A percentile compares a stretch with the other conserved stretches of the same genome.
These are phyloP conservation scores for Acrocephalus kingi DNA, from an alignment of 2,113 vertebrate genomes.

Conservation along the genomic window DNA sequence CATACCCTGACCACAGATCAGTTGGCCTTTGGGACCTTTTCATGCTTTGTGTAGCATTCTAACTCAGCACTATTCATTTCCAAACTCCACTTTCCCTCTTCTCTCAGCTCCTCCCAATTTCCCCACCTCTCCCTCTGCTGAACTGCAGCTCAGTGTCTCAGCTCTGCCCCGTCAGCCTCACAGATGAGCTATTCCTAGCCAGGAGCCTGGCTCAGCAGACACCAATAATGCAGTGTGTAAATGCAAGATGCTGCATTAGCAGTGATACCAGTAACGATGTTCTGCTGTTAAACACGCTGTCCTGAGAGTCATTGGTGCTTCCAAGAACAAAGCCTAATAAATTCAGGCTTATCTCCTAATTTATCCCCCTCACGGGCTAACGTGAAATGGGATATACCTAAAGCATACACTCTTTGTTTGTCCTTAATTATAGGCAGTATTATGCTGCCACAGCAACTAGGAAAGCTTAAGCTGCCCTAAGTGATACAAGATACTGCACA, in stretches of 20 bases:
- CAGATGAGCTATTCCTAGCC: background rate
- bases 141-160: background rate
- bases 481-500: conserved; percentile 1
- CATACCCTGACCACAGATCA: background rate
- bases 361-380: background rate
- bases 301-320: conserved; percentile 6
- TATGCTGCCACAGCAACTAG: conserved; percentile 58
- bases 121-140: background rate
- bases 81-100: background rate
- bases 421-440: conserved; percentile 47
- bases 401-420: conserved; percentile 23
- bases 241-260: background rate
- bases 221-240: background rate
- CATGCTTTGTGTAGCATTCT: background rate
- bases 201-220: background rate
- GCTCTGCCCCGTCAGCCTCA: background rate
- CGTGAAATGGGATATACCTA: background rate
- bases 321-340: conserved; percentile 46
- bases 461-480: background rate
- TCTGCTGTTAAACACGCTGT: background rate
- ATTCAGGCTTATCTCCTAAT: conserved; percentile 38
- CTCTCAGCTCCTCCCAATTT: background rate
- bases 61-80: background rate
- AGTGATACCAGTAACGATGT: background rate
- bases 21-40: background rate